phyloP scores from a whole-genome alignment of 1,140 invertebrate genomes.

The Bombus confusus region DNA sequence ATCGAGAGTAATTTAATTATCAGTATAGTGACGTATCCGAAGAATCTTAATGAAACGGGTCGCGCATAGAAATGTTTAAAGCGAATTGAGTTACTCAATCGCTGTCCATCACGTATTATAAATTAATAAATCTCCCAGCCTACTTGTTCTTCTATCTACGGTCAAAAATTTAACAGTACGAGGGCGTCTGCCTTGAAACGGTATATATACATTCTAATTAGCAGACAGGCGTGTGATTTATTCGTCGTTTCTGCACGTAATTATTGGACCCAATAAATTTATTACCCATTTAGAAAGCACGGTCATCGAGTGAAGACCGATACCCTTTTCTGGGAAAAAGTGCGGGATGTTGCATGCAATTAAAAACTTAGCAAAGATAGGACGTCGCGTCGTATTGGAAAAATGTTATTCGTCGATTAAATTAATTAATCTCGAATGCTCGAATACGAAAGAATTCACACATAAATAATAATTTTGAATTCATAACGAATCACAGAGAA shows the following conservation, averaged over 20 bases:
- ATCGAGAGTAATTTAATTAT: not conserved
- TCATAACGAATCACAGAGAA: not conserved
- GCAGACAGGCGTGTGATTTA: not conserved
- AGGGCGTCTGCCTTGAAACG: not conserved
- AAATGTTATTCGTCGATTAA: not conserved
- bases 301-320: not conserved
- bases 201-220: not conserved
- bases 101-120: not conserved
- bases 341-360: not conserved
- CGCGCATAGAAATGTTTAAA: not conserved
- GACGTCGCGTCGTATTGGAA: not conserved
- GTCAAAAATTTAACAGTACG: not conserved
- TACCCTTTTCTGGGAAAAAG: not conserved
- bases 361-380: not conserved
- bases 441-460: not conserved
- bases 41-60: not conserved
- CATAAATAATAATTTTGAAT: not conserved
- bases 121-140: not conserved
- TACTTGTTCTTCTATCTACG: not conserved
- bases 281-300: not conserved
- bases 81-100: not conserved
- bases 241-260: not conserved
- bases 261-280: not conserved
- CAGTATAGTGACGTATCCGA: too few relatives aligned
- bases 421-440: not conserved